phyloP scores from a whole-genome alignment of 2,113 vertebrate species.

The Bolborhynchus lineola region DNA sequence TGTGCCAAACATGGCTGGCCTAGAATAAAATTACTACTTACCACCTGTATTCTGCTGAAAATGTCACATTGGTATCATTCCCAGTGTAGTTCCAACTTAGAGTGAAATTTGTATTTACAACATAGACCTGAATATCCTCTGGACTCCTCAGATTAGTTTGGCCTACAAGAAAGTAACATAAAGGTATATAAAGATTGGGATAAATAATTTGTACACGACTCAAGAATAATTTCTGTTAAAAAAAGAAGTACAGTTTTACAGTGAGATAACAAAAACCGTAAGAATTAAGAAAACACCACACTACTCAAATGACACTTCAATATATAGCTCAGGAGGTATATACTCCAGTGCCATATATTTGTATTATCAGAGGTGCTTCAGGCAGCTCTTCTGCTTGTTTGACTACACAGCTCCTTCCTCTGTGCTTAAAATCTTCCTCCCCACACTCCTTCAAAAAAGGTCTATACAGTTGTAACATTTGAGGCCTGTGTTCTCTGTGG shows the following conservation, averaged over 20 bases:
- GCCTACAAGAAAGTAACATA: conserved; percentile 7
- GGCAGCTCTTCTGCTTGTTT: background rate
- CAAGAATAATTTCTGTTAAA: background rate
- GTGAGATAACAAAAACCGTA: background rate
- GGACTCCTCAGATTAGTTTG: conserved; percentile 7
- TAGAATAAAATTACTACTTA: background rate
- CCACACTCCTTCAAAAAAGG: background rate
- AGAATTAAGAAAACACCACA: background rate
- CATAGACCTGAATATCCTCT: background rate
- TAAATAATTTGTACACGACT: background rate
- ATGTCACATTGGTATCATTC: background rate
- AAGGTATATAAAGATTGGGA: background rate
- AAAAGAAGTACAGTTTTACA: background rate
- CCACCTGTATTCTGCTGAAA: conserved; percentile 57
- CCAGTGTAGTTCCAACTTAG: conserved; percentile 48
- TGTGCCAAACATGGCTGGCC: background rate
- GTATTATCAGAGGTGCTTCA: background rate
- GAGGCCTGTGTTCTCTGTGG: background rate
- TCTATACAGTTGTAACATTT: background rate
- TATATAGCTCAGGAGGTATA: background rate
- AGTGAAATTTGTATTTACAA: conserved; percentile 59
- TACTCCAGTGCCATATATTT: background rate
- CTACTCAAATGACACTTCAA: background rate
- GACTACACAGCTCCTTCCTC: background rate
- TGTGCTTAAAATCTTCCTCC: background rate